Evolutionary conservation across 92 coral and sea anemone genomes (phyloP).

Genomic region (Isaurus tuberculatus): DNA sequence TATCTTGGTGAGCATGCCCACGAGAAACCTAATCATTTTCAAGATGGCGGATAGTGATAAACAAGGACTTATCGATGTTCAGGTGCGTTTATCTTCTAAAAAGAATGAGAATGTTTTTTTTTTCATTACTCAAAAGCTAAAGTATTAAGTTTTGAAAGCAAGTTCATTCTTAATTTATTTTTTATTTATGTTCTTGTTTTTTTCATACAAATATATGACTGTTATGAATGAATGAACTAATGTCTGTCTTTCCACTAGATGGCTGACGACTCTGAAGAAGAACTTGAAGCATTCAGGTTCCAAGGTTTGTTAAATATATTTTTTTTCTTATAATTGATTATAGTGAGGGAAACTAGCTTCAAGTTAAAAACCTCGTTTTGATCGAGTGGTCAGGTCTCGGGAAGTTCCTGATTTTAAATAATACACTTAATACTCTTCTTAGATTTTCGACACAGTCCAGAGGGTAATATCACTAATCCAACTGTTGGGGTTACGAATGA

Average conservation of each 20-base stretch:
- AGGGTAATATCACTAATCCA: constrained; percentile 11
- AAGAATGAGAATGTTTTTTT: neutral
- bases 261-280: constrained; percentile 70
- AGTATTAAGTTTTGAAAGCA: too few relatives aligned
- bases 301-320: constrained; percentile 59
- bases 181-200: neutral
- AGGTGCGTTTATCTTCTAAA: constrained; percentile 38
- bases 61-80: constrained; percentile 73
- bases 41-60: constrained; percentile 94
- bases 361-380: too few relatives aligned
- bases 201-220: too few relatives aligned
- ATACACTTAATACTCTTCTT: neutral
- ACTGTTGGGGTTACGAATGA: neutral
- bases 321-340: too few relatives aligned
- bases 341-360: too few relatives aligned
- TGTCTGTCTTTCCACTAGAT: constrained; percentile 41
- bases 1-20: constrained; percentile 25
- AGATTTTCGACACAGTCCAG: constrained; percentile 40
- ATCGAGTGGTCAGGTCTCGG: too few relatives aligned
- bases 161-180: too few relatives aligned
- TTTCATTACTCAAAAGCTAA: too few relatives aligned
- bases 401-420: too few relatives aligned
- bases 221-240: neutral
- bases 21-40: neutral
- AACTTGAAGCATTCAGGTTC: constrained; percentile 64